Conservation (phyloP, 2,797 vertebrate genomes). For the Gymnothorax reevesii region DNA sequence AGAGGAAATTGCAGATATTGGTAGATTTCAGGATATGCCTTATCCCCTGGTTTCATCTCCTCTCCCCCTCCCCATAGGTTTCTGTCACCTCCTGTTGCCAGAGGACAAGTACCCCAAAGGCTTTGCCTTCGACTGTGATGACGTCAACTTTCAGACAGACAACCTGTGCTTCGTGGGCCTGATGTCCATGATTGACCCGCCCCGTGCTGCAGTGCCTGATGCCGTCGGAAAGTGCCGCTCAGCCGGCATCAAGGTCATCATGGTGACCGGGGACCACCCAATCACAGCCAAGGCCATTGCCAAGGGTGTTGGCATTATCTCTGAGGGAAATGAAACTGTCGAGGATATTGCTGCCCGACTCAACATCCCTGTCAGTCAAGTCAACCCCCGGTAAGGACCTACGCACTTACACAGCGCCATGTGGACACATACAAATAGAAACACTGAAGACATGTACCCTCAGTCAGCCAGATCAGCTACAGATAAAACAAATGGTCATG, state of each 20-base stretch:
- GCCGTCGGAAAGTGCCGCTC: slow-evolving; percentile 91
- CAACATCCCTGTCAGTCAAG: slow-evolving; percentile 89
- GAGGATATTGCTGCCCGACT: slow-evolving; percentile 91
- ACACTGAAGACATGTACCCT: neutral
- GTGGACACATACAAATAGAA: neutral
- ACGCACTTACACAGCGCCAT: neutral
- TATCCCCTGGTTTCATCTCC: neutral
- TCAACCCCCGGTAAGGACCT: slow-evolving; percentile 83
- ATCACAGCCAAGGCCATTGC: slow-evolving; percentile 93
- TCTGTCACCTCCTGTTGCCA: slow-evolving; percentile 82
- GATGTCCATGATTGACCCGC: slow-evolving; percentile 94
- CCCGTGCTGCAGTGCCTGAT: slow-evolving; percentile 86
- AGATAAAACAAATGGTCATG: neutral
- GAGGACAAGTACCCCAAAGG: slow-evolving; percentile 90
- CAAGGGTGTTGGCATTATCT: slow-evolving; percentile 79
- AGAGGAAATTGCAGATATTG: neutral
- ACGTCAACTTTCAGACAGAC: slow-evolving; percentile 87
- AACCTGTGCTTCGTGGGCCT: slow-evolving; percentile 90
- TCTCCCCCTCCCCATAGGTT: slow-evolving; percentile 64
- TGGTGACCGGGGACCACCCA: slow-evolving; percentile 91
- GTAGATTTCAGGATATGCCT: neutral
- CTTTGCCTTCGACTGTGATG: slow-evolving; percentile 89
- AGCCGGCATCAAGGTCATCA: slow-evolving; percentile 90
- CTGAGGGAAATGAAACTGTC: slow-evolving; percentile 82
- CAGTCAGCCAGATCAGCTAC: neutral